Percentiles rank a stretch among this genome's conserved stretches.
phyloP scores from a whole-genome alignment of 1,140 invertebrate genomes.

The Drosophila grimshawi region DNA sequence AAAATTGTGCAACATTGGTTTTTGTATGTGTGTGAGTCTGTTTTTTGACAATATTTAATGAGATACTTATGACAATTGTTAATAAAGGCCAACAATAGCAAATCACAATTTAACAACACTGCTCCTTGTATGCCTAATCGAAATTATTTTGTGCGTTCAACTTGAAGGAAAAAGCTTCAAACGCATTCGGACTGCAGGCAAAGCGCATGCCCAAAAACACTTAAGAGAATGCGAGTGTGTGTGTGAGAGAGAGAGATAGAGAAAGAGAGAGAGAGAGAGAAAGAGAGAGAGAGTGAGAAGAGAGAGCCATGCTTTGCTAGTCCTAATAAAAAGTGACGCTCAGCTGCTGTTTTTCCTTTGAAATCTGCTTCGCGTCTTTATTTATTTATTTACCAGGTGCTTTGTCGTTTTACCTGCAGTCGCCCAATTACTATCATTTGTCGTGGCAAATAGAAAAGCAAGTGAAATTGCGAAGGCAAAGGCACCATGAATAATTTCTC shows the following conservation, averaged over 20 bases:
- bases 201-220: constrained; percentile 47
- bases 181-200: constrained; percentile 52
- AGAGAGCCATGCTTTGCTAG: constrained; percentile 15
- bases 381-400: constrained; percentile 74
- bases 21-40: too few relatives aligned
- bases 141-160: constrained; percentile 55
- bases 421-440: constrained; percentile 16
- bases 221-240: constrained; percentile 4
- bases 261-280: constrained; percentile 4
- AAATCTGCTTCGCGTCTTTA: constrained; percentile 75
- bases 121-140: constrained; percentile 59
- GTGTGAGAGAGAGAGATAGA: constrained; percentile 14
- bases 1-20: background rate
- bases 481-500: background rate
- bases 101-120: constrained; percentile 19
- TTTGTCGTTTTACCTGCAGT: constrained; percentile 37
- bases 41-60: too few relatives aligned
- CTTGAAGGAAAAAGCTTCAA: constrained; percentile 43
- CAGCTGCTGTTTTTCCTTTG: constrained; percentile 68
- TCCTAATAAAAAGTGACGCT: constrained; percentile 39
- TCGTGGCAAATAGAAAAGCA: background rate
- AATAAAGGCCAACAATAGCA: background rate
- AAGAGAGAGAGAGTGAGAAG: background rate
- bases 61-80: background rate
- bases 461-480: background rate